Percentiles rank a stretch among this genome's conserved stretches.
Conservation (phyloP, 2,888 invertebrate genomes). For the Fissipunctia ypsillon region DNA sequence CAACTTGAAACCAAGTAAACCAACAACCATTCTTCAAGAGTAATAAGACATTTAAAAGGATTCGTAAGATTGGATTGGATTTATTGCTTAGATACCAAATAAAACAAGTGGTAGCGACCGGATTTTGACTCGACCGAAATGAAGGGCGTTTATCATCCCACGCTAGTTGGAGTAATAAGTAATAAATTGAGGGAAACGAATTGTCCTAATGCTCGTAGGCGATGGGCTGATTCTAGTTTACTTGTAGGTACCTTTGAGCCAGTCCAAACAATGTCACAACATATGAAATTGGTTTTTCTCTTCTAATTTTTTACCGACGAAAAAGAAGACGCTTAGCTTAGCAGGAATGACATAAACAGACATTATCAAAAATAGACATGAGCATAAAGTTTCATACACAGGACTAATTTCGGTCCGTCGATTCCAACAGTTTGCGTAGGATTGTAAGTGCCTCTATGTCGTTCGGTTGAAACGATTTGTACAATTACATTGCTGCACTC, state of each 20-base stretch:
- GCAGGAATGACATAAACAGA: slow-evolving; percentile 18
- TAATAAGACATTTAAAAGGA: slow-evolving; percentile 26
- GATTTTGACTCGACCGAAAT: slow-evolving; percentile 37
- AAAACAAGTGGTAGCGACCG: slow-evolving; percentile 28
- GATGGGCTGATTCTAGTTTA: slow-evolving; percentile 29
- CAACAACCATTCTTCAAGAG: slow-evolving; percentile 11
- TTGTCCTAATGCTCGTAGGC: slow-evolving; percentile 50
- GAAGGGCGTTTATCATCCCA: slow-evolving; percentile 57
- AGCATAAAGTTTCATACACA: slow-evolving; percentile 17
- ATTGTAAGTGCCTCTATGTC: slow-evolving; percentile 10
- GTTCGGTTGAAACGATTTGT: slow-evolving; percentile 29
- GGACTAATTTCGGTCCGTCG: slow-evolving; percentile 31
- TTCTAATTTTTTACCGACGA: too few species aligned
- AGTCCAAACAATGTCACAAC: neutral
- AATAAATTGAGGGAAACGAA: slow-evolving; percentile 52
- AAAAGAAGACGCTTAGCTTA: neutral
- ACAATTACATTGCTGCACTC: slow-evolving; percentile 51
- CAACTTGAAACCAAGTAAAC: slow-evolving; percentile 2
- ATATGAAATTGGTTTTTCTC: neutral
- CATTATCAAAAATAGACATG: slow-evolving; percentile 24
- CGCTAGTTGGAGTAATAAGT: slow-evolving; percentile 41
- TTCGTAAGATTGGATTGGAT: slow-evolving; percentile 19
- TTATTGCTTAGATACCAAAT: slow-evolving; percentile 26
- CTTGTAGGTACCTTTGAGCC: slow-evolving; percentile 1
- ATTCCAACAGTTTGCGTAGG: slow-evolving; percentile 38